These are phyloP conservation scores for Perizoma flavofasciatum DNA, from an alignment of 2,888 invertebrate species.

Conservation along the genomic window DNA sequence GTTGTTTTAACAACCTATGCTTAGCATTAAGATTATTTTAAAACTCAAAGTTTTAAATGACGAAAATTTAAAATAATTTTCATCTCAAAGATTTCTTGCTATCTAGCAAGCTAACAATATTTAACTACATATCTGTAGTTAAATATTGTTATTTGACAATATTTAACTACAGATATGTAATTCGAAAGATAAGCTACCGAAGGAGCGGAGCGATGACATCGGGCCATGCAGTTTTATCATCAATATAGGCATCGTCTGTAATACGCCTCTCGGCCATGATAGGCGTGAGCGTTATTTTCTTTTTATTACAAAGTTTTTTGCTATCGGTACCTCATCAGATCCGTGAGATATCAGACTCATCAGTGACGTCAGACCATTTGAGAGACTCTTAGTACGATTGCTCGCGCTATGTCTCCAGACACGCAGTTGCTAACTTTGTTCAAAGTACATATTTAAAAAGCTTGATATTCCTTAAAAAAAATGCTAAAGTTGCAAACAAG, in stretches of 20 bases:
- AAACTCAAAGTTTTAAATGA: not conserved
- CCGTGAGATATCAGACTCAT: conserved; percentile 32
- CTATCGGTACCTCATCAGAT: conserved; percentile 38
- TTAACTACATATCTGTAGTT: too few species aligned
- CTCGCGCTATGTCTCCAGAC: conserved; percentile 38
- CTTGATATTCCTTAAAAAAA: too few species aligned
- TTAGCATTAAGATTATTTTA: conserved; percentile 1
- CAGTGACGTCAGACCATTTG: conserved; percentile 40
- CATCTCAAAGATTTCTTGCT: conserved; percentile 3
- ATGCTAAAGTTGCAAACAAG: too few species aligned
- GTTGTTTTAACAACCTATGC: not conserved
- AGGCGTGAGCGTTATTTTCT: too few species aligned
- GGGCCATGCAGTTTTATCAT: too few species aligned
- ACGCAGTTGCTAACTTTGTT: conserved; percentile 8
- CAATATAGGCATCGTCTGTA: too few species aligned
- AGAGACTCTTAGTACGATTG: conserved; percentile 55
- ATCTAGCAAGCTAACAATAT: conserved; percentile 7
- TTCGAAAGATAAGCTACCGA: too few species aligned
- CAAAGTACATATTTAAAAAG: not conserved
- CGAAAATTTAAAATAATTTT: conserved; percentile 1
- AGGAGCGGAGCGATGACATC: too few species aligned
- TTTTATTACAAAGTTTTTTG: conserved; percentile 15
- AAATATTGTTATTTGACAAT: too few species aligned
- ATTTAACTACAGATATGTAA: too few species aligned
- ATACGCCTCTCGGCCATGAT: too few species aligned